Percentiles rank a stretch among this genome's conserved stretches.
phyloP scores from a whole-genome alignment of 1,140 invertebrate species.

The Steinernema feltiae region DNA sequence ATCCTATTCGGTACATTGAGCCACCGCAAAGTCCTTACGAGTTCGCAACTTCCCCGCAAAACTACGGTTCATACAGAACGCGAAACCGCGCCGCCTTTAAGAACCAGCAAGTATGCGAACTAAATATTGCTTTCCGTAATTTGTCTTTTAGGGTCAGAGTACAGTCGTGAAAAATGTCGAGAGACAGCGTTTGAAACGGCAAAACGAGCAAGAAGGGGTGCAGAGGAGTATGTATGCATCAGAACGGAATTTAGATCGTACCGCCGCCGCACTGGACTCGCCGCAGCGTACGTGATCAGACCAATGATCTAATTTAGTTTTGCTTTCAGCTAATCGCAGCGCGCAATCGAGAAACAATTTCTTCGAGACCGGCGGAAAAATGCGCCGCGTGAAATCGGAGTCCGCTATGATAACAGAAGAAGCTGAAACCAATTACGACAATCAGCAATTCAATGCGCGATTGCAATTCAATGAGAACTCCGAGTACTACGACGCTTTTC shows the following conservation, averaged over 20 bases:
- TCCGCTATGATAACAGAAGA: slow-evolving; percentile 29
- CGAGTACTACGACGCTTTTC: too few species aligned
- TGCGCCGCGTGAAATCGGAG: slow-evolving; percentile 34
- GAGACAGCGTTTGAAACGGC: slow-evolving; percentile 36
- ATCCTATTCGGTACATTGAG: neutral
- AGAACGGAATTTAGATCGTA: slow-evolving; percentile 14
- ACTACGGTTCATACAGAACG: neutral
- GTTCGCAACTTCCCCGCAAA: slow-evolving; percentile 8
- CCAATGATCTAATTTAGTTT: neutral
- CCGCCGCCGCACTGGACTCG: slow-evolving; percentile 3
- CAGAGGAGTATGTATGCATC: neutral
- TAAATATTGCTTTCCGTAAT: too few species aligned
- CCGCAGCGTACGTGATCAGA: slow-evolving; percentile 16
- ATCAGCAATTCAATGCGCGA: too few species aligned
- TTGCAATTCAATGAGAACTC: too few species aligned
- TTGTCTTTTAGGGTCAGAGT: slow-evolving; percentile 30
- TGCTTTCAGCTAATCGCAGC: slow-evolving; percentile 5
- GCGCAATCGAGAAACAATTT: slow-evolving; percentile 12
- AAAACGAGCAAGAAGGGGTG: slow-evolving; percentile 26
- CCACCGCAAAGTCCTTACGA: slow-evolving; percentile 13
- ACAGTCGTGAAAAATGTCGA: slow-evolving; percentile 40
- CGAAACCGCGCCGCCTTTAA: slow-evolving; percentile 4
- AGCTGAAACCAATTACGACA: slow-evolving; percentile 1
- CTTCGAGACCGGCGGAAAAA: slow-evolving; percentile 21
- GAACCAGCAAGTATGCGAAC: slow-evolving; percentile 13